These are phyloP conservation scores for Lithobius niger DNA, from an alignment of 1,140 invertebrate genomes.

Conservation along the genomic window DNA sequence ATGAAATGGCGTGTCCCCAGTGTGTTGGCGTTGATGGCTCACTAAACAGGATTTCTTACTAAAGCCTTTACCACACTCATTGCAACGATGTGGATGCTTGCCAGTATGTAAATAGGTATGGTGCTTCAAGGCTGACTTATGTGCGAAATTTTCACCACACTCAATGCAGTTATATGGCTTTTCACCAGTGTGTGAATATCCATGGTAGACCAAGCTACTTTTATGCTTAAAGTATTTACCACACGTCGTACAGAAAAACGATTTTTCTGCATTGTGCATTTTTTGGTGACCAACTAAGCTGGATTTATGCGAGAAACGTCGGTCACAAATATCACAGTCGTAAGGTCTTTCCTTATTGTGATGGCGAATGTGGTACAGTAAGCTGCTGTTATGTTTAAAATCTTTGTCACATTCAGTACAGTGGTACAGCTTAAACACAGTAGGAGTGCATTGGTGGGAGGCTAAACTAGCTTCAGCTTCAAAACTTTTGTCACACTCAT, in stretches of 20 bases:
- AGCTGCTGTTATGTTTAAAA: not conserved
- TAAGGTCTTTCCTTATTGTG: not conserved
- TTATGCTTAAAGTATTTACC: not conserved
- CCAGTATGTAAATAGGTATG: slow-evolving; percentile 4
- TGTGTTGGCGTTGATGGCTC: not conserved
- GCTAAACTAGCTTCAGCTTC: too few species aligned
- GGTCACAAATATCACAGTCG: not conserved
- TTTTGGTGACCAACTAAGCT: not conserved
- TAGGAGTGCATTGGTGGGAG: too few species aligned
- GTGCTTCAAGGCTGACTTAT: not conserved
- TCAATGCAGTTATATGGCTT: not conserved
- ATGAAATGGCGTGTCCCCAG: not conserved
- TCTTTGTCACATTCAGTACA: not conserved
- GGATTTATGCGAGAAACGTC: not conserved
- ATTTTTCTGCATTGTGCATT: slow-evolving; percentile 2
- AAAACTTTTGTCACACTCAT: too few species aligned
- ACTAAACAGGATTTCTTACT: not conserved
- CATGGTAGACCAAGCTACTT: not conserved
- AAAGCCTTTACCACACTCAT: not conserved
- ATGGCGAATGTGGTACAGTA: not conserved
- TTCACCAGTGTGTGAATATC: not conserved
- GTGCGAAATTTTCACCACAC: slow-evolving; percentile 2
- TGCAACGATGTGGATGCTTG: slow-evolving; percentile 5
- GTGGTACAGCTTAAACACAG: too few species aligned
- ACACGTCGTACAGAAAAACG: not conserved